Percentiles rank a stretch among this genome's conserved stretches.
These are phyloP conservation scores for Pardosa pseudoannulata DNA, from an alignment of 2,888 invertebrate genomes.

Conservation along the genomic window DNA sequence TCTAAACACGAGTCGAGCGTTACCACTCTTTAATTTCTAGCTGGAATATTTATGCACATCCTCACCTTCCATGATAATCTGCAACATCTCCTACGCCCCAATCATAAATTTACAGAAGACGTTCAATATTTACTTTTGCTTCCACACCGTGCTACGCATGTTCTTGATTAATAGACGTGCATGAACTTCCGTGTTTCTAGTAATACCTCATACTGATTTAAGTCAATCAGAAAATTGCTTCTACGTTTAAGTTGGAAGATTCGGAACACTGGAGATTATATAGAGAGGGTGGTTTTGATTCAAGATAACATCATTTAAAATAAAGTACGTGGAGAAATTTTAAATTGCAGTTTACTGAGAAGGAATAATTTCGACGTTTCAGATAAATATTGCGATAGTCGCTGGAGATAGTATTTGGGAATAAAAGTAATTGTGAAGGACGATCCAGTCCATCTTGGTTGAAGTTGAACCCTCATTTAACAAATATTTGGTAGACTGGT, in stretches of 20 bases:
- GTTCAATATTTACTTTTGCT: constrained; percentile 6
- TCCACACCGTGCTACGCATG: background rate
- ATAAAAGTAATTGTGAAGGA: no score
- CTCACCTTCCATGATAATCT: background rate
- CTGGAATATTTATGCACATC: background rate
- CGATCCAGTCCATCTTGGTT: no score
- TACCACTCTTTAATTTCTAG: background rate
- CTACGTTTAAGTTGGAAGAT: background rate
- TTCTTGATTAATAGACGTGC: background rate
- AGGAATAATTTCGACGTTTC: background rate
- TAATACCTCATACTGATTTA: background rate
- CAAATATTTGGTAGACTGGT: no score
- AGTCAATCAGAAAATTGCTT: constrained; percentile 8
- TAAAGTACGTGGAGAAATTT: background rate
- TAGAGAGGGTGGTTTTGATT: background rate
- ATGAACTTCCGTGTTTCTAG: background rate
- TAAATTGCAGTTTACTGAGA: background rate
- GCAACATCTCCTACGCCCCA: background rate
- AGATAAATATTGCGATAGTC: no score
- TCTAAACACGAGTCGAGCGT: no score
- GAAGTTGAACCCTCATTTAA: no score
- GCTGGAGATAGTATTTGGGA: no score
- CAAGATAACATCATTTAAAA: background rate
- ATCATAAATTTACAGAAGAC: constrained; percentile 3
- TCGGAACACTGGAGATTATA: background rate